Conservation (phyloP, 2,888 invertebrate species). For the Acutogordius australiensis region DNA sequence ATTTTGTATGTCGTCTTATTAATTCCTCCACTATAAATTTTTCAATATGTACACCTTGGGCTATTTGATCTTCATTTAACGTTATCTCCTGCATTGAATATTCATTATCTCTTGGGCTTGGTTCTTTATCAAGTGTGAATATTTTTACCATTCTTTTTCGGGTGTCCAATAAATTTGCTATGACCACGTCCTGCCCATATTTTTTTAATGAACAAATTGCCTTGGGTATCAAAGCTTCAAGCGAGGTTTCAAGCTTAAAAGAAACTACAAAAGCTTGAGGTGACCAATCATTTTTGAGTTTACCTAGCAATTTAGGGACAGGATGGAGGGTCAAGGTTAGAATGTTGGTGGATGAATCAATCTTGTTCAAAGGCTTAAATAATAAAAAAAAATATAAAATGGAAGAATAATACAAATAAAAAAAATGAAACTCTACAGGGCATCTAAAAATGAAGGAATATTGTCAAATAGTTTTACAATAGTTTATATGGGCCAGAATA, state of each 20-base stretch:
- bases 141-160: slow-evolving; percentile 30
- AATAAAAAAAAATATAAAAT: neutral
- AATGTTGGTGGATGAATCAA: slow-evolving; percentile 51
- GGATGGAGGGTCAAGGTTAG: slow-evolving; percentile 58
- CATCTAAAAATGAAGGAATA: too few relatives aligned
- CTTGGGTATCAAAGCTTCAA: slow-evolving; percentile 49
- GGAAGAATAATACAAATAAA: slow-evolving; percentile 11
- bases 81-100: neutral
- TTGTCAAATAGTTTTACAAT: too few relatives aligned
- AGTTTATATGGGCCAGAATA: too few relatives aligned
- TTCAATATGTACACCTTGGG: neutral
- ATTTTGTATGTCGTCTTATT: neutral
- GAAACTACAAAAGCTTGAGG: slow-evolving; percentile 54
- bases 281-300: neutral
- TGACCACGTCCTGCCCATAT: slow-evolving; percentile 78
- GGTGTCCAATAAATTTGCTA: slow-evolving; percentile 63
- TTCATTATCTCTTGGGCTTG: too few relatives aligned
- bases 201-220: slow-evolving; percentile 54
- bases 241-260: slow-evolving; percentile 90
- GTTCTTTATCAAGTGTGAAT: neutral
- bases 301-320: slow-evolving; percentile 53
- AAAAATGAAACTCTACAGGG: too few relatives aligned
- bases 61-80: neutral
- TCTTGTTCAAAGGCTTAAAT: slow-evolving; percentile 65
- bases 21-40: neutral